Percentiles rank a stretch among this genome's conserved stretches.
Conservation (phyloP, 2,888 invertebrate genomes). For the Lithosia quadra region DNA sequence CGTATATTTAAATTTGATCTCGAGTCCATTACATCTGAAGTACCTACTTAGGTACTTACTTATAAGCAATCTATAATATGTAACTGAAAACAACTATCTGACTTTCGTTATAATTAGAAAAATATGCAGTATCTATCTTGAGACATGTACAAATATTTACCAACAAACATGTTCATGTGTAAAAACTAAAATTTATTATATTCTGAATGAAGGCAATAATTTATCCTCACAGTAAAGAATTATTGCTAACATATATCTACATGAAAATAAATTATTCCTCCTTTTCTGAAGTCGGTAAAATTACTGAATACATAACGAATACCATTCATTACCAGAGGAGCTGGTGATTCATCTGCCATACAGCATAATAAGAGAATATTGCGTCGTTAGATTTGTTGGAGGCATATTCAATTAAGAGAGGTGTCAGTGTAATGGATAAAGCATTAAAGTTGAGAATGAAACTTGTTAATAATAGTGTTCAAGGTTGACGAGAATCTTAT, state of each 20-base stretch:
- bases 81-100: no score
- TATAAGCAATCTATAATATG: no score
- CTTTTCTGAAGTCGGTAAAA: neutral
- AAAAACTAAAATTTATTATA: neutral
- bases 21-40: no score
- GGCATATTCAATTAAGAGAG: slow-evolving; percentile 8
- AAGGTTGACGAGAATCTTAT: neutral
- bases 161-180: neutral
- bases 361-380: slow-evolving; percentile 22
- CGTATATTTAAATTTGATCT: no score
- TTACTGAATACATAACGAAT: neutral
- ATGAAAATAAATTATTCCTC: neutral
- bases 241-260: slow-evolving; percentile 1
- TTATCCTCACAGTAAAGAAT: neutral
- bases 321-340: neutral
- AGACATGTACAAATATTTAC: neutral
- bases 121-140: neutral
- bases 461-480: neutral
- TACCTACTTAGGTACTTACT: no score
- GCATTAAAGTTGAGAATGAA: neutral
- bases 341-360: neutral
- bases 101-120: neutral
- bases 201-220: slow-evolving; percentile 1
- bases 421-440: neutral
- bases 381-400: slow-evolving; percentile 29